Base-by-base conservation (phyloP, 2,888 invertebrate species). In the Protodeltote pygarga region DNA sequence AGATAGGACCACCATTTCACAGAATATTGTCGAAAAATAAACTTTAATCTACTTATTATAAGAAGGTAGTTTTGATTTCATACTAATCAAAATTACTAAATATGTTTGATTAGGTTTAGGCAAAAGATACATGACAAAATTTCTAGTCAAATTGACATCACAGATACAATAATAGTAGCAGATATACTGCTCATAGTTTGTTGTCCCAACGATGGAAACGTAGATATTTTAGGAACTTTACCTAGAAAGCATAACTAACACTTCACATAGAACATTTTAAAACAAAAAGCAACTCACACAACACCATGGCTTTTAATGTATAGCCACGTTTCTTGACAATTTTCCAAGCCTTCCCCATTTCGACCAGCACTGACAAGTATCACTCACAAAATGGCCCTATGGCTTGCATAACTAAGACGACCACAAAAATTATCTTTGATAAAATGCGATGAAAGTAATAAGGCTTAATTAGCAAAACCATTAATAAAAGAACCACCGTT, bases 301-400 rank as follows among this genome's bases (percentile, higher is more conserved):
- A 64, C 40, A 83, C 57, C 71, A 82, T 74, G 28, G 80, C 78
- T 49, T 75, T 51, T 8, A 67, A 46, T 0, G 63, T 51, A 39
- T 50, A 47, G 1, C 72, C 53, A 21, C 75, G 69, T 55, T 73
- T 84, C 57, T 77, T 81, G 15, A 82, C 63, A 13, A 52, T 41
- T 66, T 82, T 81, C 85, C 84, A 86, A 52, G 70, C 58, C 57
- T 71, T 77, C 16, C 44, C 50, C 59, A 77, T 75, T 50, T 65
- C 47, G 38, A 48, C 20, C 3, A 33, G 10, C 25, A 57, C 58
- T 19, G 31, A 3, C 2, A 5, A 32, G 38, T 49, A 28, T 39
- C 38, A 39, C 52, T 19, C 6, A 33, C 33, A 0, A 27, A 60
- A 41, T 46, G 46, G 47, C 38, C 19, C 3, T 27, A 15, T 29